These are phyloP conservation scores for Geophilus truncorum DNA, from an alignment of 2,888 invertebrate genomes.

Conservation along the genomic window DNA sequence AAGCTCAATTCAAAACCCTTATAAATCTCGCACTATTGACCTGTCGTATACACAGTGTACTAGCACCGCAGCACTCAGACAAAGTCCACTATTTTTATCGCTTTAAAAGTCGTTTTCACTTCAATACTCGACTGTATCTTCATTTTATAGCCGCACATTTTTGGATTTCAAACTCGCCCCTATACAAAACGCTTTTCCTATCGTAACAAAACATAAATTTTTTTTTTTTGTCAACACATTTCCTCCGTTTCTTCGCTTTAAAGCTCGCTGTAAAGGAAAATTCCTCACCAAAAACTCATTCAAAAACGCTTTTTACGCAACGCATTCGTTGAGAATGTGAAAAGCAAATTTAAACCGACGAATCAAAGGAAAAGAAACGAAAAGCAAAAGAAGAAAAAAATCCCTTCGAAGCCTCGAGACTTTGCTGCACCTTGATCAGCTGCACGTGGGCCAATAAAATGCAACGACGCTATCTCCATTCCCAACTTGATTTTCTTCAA, in stretches of 20 bases:
- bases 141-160: conserved; percentile 6
- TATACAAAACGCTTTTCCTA: background rate
- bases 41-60: background rate
- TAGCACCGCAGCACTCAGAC: background rate
- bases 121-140: background rate
- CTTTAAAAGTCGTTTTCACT: background rate
- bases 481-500: background rate
- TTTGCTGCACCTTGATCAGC: conserved; percentile 13
- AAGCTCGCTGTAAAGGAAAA: background rate
- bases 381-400: background rate
- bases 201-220: background rate
- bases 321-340: background rate
- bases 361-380: background rate
- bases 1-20: conserved; percentile 1
- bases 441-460: conserved; percentile 17
- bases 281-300: background rate
- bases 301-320: background rate
- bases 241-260: background rate
- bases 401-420: background rate
- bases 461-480: conserved; percentile 15
- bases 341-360: conserved; percentile 8
- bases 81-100: conserved; percentile 3
- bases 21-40: background rate
- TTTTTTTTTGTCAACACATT: background rate
- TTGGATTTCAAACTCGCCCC: background rate